Evolutionary conservation across 2,888 invertebrate genomes (phyloP), one percentile per base, ranked within the genome.

Genomic region (Limnephilus marmoratus): DNA sequence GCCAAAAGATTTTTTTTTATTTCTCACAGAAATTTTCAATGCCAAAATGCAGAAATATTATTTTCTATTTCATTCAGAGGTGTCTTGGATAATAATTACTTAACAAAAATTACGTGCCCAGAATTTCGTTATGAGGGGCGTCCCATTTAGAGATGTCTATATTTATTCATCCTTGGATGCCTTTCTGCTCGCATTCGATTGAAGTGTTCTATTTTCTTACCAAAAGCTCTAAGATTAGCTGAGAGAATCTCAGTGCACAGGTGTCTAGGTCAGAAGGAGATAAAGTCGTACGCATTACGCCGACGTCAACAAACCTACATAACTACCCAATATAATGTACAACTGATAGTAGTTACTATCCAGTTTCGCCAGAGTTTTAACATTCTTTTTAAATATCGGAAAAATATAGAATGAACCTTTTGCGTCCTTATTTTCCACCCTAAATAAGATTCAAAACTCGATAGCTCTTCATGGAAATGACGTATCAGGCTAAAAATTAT

Each of bases 121-220:
- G 68, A 68, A n/a, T 68, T 24, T 9, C 68, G 24, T 68, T 68
- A 68, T 68, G 89, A 81, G 81, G 37, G 90, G 24, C 80, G 92
- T 90, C 92, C 92, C 82, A 92, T 92, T 92, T 92, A 68, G 92
- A 92, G 86, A 37, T 86, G 90, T 92, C 83, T 85, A 90, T 49
- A 85, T 34, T 12, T 53, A 88, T 68, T 24, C 68, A 68, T 24
- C 68, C 68, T 68, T n/a, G 68, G 68, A 68, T 53, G 90, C 85
- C 68, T 90, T 90, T 85, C 82, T 85, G 91, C 68, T 37, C 90
- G 86, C 88, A 90, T 90, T 91, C 82, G 90, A 86, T 90, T 90
- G 29, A 89, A 91, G 68, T 80, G 53, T 89, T 91, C 91, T 91
- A 91, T 90, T 91, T 91, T 91, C 81, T 90, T 90, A 34, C 91